Conservation (phyloP, 2,888 invertebrate genomes). For the Hydrotaea cyrtoneurina region DNA sequence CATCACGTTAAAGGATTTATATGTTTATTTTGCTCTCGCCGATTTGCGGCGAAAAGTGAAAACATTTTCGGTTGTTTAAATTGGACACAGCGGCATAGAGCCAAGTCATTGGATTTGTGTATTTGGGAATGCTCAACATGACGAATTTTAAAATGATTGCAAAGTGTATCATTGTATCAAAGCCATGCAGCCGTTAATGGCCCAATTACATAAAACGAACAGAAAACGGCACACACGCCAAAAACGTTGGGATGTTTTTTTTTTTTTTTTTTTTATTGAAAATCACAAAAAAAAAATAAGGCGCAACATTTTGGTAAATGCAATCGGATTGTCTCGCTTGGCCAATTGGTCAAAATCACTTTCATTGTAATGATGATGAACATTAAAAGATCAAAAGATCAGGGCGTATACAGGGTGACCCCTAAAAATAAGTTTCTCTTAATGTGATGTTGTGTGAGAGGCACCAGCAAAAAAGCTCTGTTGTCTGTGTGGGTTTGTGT, state of each 20-base stretch:
- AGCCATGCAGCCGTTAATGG: slow-evolving; percentile 6
- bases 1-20: slow-evolving; percentile 57
- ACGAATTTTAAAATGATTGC: slow-evolving; percentile 28
- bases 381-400: too few relatives aligned
- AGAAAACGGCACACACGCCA: background rate
- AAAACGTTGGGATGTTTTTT: background rate
- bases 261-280: too few relatives aligned
- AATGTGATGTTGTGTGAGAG: too few relatives aligned
- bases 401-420: too few relatives aligned
- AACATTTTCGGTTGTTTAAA: slow-evolving; percentile 32
- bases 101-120: background rate
- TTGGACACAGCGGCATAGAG: background rate
- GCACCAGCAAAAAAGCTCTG: too few relatives aligned
- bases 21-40: slow-evolving; percentile 45
- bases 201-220: slow-evolving; percentile 9
- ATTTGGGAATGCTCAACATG: slow-evolving; percentile 16
- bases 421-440: too few relatives aligned
- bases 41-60: slow-evolving; percentile 55
- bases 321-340: background rate
- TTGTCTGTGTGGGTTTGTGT: too few relatives aligned
- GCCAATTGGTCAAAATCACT: background rate
- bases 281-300: background rate
- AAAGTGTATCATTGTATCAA: slow-evolving; percentile 23
- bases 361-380: background rate
- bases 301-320: background rate